A percentile compares a stretch with the other conserved stretches of the same genome.
phyloP scores from a whole-genome alignment of 2,888 invertebrate genomes.

The Corythucha ciliata region DNA sequence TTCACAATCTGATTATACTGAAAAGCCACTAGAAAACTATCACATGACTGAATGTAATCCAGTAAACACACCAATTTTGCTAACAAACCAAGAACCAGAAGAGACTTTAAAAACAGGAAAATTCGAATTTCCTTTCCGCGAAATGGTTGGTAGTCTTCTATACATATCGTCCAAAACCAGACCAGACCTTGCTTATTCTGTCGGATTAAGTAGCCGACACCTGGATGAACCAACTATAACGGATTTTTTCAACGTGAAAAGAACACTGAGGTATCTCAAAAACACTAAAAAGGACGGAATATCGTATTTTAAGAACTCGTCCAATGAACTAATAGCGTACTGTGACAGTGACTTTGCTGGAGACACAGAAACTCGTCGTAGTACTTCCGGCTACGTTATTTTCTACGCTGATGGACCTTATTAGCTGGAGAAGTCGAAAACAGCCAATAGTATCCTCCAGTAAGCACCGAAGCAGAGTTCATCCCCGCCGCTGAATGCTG shows the following conservation, averaged over 20 bases:
- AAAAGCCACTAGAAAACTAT: background rate
- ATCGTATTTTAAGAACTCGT: background rate
- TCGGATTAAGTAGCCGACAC: slow-evolving; percentile 1
- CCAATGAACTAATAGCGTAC: background rate
- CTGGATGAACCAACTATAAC: background rate
- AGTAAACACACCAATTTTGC: background rate
- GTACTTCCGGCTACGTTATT: background rate
- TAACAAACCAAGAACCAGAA: background rate
- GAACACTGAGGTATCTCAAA: background rate
- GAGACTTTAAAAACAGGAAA: too few relatives aligned
- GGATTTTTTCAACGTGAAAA: slow-evolving; percentile 4
- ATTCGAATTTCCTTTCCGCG: too few relatives aligned
- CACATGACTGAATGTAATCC: background rate
- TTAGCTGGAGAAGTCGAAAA: too few relatives aligned
- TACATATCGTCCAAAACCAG: slow-evolving; percentile 2
- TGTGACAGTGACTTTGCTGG: slow-evolving; percentile 8
- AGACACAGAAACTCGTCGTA: background rate
- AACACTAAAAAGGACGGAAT: background rate
- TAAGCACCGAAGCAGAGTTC: too few relatives aligned
- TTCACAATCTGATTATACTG: too few relatives aligned
- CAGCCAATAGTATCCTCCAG: too few relatives aligned
- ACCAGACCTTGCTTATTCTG: slow-evolving; percentile 3
- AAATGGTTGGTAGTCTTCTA: background rate
- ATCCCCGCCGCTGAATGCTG: too few relatives aligned
- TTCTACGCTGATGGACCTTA: background rate